These are phyloP conservation scores for Leptopilina drosophilae DNA, from an alignment of 2,888 invertebrate genomes.

Conservation along the genomic window DNA sequence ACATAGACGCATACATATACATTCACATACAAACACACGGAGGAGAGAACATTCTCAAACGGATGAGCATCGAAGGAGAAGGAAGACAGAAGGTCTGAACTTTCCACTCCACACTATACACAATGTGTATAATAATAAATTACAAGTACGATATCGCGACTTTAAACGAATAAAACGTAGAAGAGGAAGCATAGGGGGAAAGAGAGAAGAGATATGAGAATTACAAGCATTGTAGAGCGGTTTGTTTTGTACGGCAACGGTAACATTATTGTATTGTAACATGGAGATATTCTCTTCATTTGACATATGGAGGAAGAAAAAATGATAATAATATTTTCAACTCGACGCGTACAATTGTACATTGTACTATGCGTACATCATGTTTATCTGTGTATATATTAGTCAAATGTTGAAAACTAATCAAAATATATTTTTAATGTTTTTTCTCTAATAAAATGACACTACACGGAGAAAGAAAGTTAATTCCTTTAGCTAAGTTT, in stretches of 20 bases:
- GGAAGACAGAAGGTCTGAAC: constrained; percentile 10
- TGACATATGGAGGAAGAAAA: constrained; percentile 60
- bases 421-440: neutral
- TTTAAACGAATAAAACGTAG: constrained; percentile 4
- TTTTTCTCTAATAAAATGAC: neutral
- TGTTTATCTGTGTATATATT: neutral
- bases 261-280: constrained; percentile 68
- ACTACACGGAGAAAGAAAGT: no score
- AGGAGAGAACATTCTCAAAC: neutral
- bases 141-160: constrained; percentile 34
- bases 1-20: neutral
- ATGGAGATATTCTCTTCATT: constrained; percentile 64
- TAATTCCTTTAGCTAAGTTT: no score
- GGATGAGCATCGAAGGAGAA: constrained; percentile 17
- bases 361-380: neutral
- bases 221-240: constrained; percentile 11
- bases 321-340: neutral
- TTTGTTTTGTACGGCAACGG: constrained; percentile 64
- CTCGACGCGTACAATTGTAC: neutral
- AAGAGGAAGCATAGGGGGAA: neutral
- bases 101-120: constrained; percentile 28
- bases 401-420: neutral
- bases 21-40: no score
- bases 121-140: constrained; percentile 36
- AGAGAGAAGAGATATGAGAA: constrained; percentile 21